Evolutionary conservation across 30 jellyfish, hydroid and myxozoan species (phyloP).

Genomic region (Rhopilema esculentum): DNA sequence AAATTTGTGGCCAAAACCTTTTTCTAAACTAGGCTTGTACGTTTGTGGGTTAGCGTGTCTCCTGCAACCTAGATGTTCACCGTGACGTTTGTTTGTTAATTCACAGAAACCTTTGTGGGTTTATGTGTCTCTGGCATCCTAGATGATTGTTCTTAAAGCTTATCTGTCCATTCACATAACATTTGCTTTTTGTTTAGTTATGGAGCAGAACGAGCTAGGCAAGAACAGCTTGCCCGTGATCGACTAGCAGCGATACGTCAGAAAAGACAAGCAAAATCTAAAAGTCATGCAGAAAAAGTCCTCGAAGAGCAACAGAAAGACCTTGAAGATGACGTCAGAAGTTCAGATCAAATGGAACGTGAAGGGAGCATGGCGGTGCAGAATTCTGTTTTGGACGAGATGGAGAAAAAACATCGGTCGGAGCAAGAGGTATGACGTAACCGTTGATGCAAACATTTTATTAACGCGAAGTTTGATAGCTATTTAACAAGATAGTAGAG

Average conservation of each 20-base stretch:
- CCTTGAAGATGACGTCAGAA: constrained; percentile 74
- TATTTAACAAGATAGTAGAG: too few relatives aligned
- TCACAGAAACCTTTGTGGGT: too few relatives aligned
- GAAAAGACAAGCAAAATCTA: constrained; percentile 44
- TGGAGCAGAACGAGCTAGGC: constrained; percentile 90
- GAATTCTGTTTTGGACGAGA: constrained; percentile 73
- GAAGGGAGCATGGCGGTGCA: constrained; percentile 90
- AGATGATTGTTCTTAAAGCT: too few relatives aligned
- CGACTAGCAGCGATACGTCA: constrained; percentile 79
- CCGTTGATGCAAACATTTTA: neutral
- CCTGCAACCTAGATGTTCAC: too few relatives aligned
- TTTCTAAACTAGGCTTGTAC: too few relatives aligned
- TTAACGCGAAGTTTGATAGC: neutral
- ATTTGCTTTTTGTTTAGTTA: constrained; percentile 31
- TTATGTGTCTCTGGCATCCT: neutral
- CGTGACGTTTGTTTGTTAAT: too few relatives aligned
- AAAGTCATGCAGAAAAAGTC: constrained; percentile 50
- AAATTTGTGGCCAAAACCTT: too few relatives aligned
- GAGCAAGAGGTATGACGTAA: constrained; percentile 78
- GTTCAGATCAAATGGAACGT: constrained; percentile 76
- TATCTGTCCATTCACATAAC: too few relatives aligned
- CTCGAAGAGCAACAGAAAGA: constrained; percentile 67
- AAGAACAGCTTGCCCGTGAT: constrained; percentile 91
- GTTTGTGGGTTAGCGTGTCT: too few relatives aligned
- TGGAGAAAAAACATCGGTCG: constrained; percentile 87